Percentiles rank a stretch among this genome's conserved stretches.
phyloP scores from a whole-genome alignment of 2,888 invertebrate genomes.

The Hymenopus coronatus region DNA sequence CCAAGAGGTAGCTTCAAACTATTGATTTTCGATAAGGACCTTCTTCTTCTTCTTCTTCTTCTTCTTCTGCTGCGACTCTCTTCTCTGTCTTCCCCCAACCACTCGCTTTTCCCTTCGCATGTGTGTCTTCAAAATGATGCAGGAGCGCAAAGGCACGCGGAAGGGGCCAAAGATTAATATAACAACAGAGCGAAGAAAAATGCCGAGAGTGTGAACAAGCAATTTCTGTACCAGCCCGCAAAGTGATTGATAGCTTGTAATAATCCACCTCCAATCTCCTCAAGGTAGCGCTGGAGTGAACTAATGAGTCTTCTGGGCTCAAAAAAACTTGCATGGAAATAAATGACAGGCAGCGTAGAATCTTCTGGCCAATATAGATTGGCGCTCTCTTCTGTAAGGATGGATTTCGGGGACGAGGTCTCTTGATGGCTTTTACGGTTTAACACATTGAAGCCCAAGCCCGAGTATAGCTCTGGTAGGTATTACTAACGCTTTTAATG shows the following conservation, averaged over 20 bases:
- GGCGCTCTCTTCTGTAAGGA: too few species aligned
- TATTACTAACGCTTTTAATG: too few species aligned
- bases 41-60: conserved; percentile 13
- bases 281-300: background rate
- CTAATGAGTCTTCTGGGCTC: too few species aligned
- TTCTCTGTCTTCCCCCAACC: background rate
- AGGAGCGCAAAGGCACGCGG: conserved; percentile 3
- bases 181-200: conserved; percentile 14
- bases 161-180: conserved; percentile 4
- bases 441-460: too few species aligned
- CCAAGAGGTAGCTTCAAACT: conserved; percentile 25
- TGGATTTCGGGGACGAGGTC: too few species aligned
- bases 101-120: background rate
- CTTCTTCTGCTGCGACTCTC: conserved; percentile 8
- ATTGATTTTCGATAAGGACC: conserved; percentile 36
- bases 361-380: too few species aligned
- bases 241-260: conserved; percentile 6
- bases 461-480: too few species aligned
- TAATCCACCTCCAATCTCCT: background rate
- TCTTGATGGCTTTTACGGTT: too few species aligned
- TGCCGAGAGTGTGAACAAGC: background rate
- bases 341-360: background rate
- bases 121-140: conserved; percentile 18
- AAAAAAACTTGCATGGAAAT: background rate
- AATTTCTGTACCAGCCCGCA: background rate